Evolutionary conservation across 2,113 vertebrate species (phyloP).

Genomic region (Microtus ochrogaster): DNA sequence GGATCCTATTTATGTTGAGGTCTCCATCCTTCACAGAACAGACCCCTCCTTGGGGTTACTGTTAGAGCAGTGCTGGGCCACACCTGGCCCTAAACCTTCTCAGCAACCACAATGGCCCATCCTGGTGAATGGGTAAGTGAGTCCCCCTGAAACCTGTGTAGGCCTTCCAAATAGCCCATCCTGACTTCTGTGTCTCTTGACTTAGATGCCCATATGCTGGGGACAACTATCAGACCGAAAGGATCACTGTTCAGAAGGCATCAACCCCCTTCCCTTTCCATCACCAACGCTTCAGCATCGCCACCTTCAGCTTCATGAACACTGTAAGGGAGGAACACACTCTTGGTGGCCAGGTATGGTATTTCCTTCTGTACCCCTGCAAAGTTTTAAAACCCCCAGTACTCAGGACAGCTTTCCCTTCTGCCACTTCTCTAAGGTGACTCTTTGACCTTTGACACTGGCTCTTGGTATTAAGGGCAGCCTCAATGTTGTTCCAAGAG

Average conservation of each 20-base stretch:
- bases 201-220: constrained; percentile 85
- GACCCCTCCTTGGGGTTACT: constrained; percentile 84
- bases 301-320: constrained; percentile 85
- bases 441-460: neutral
- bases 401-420: fast-evolving
- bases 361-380: neutral
- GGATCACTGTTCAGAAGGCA: constrained; percentile 59
- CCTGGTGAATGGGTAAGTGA: constrained; percentile 82
- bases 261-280: constrained; percentile 78
- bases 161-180: fast-evolving
- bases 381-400: neutral
- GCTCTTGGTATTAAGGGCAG: neutral
- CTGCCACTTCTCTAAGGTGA: fast-evolving
- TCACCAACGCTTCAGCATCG: constrained; percentile 84
- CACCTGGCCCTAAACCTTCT: constrained; percentile 76
- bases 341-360: constrained; percentile 78
- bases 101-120: constrained; percentile 86
- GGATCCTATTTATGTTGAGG: constrained; percentile 87
- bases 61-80: constrained; percentile 88
- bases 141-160: fast-evolving
- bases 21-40: constrained; percentile 83
- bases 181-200: constrained; percentile 53
- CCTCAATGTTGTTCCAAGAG: no score
- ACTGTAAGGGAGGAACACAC: neutral
- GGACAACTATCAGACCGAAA: constrained; percentile 83